Evolutionary conservation across 2,113 vertebrate genomes (phyloP).

Genomic region (Urocolius indicus): DNA sequence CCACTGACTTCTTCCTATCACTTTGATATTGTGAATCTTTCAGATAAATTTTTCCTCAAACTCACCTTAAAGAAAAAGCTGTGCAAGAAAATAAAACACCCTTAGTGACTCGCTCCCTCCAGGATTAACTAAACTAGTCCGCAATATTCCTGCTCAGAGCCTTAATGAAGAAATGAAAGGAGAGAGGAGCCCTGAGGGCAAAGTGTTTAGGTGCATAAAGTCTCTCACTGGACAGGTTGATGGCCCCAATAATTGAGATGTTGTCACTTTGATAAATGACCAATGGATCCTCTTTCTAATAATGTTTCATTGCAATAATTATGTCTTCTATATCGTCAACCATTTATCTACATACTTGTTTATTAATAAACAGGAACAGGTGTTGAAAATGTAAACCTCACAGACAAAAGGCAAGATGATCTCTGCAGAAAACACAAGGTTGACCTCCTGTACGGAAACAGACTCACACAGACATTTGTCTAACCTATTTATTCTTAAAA

Average conservation of each 20-base stretch:
- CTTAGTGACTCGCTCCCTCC: not conserved
- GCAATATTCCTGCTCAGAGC: not conserved
- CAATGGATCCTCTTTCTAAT: not conserved
- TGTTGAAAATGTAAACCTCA: conserved; percentile 12
- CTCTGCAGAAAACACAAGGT: not conserved
- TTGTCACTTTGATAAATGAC: not conserved
- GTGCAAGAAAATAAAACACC: not conserved
- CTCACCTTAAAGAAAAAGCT: not conserved
- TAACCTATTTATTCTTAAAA: conserved; percentile 33
- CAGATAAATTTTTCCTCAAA: accelerated
- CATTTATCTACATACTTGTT: not conserved
- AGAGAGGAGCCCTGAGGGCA: not conserved
- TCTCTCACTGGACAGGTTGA: not conserved
- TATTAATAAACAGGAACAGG: not conserved
- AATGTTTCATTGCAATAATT: not conserved
- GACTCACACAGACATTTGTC: not conserved
- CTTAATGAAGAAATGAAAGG: not conserved
- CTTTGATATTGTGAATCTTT: not conserved
- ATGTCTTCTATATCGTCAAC: not conserved
- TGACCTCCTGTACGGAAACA: conserved; percentile 13
- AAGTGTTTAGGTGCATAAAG: not conserved
- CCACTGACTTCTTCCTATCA: not conserved
- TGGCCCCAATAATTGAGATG: not conserved
- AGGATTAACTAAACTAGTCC: not conserved
- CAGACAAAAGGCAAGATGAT: not conserved